Evolutionary conservation across 1,140 invertebrate species (phyloP).

Genomic region (Planococcus citri): DNA sequence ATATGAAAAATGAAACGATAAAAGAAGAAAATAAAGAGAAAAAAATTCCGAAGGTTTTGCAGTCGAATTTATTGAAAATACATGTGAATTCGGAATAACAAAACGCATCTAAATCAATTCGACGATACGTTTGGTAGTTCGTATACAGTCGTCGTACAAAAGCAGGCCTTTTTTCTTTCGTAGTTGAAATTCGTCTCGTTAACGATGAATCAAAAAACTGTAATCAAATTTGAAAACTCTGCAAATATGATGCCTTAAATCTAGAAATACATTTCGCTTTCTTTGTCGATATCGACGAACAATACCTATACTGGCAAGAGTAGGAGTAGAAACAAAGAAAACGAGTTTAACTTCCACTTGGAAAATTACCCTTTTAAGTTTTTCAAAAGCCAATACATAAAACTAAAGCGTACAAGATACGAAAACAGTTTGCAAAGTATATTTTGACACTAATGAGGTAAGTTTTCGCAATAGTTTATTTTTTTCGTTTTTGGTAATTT

Average conservation of each 20-base stretch:
- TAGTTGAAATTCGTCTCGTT: not conserved
- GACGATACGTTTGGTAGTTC: not conserved
- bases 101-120: constrained; percentile 7
- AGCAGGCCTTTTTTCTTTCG: not conserved
- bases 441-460: constrained; percentile 7
- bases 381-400: constrained; percentile 1
- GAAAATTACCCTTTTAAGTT: constrained; percentile 7
- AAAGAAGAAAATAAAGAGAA: too few species aligned
- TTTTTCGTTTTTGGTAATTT: not conserved
- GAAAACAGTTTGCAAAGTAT: not conserved
- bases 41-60: not conserved
- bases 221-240: not conserved
- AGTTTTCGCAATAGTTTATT: not conserved
- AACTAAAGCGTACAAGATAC: constrained; percentile 2
- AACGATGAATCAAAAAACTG: not conserved
- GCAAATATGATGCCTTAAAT: not conserved
- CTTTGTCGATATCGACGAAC: not conserved
- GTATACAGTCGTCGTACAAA: too few species aligned
- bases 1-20: constrained; percentile 4
- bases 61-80: not conserved
- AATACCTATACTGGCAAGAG: not conserved
- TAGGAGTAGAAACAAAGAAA: not conserved
- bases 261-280: not conserved
- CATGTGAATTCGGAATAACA: not conserved
- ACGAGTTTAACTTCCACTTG: constrained; percentile 6